Evolutionary conservation across 1,140 invertebrate genomes (phyloP).

Genomic region (Pinna nobilis): DNA sequence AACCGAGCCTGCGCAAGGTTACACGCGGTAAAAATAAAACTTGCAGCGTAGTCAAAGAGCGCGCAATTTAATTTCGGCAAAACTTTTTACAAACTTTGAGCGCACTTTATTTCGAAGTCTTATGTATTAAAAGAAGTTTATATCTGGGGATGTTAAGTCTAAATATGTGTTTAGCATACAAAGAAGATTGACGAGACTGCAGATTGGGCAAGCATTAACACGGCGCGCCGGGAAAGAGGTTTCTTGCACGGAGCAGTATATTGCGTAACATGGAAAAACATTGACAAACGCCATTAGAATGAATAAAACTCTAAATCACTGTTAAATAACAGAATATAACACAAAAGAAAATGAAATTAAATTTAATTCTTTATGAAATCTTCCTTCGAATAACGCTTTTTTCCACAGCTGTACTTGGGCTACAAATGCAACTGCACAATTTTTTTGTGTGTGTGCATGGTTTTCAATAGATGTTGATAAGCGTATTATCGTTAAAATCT

Average conservation of each 20-base stretch:
- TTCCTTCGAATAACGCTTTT: not conserved
- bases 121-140: not conserved
- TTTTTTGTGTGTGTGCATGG: not conserved
- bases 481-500: not conserved
- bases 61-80: not conserved
- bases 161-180: not conserved
- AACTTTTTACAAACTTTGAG: not conserved
- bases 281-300: not conserved
- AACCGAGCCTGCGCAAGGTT: not conserved
- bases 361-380: not conserved
- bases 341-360: conserved; percentile 2
- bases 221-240: not conserved
- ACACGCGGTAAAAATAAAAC: not conserved
- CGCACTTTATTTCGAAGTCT: not conserved
- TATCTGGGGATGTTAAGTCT: not conserved
- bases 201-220: not conserved
- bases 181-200: not conserved
- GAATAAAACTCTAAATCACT: not conserved
- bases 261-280: not conserved
- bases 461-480: not conserved
- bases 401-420: not conserved
- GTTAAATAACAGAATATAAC: not conserved
- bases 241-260: not conserved
- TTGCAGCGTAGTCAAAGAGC: not conserved
- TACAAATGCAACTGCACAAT: not conserved